Evolutionary conservation across 2,113 vertebrate genomes (phyloP).

Genomic region (Notechis scutatus): DNA sequence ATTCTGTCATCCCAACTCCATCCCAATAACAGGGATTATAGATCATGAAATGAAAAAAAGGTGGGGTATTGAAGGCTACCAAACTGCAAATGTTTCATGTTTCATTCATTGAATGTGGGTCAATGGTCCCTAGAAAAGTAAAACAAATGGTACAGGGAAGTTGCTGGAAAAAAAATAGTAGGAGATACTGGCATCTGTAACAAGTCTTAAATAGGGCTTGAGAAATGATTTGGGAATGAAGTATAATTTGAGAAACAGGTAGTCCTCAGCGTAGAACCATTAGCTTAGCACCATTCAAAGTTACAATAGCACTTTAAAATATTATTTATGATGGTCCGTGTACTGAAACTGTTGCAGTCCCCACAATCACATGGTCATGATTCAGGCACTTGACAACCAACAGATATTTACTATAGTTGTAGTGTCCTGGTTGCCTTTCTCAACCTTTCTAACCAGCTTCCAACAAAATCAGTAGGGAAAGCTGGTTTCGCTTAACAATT

Average conservation of each 20-base stretch:
- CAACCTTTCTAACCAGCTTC: neutral
- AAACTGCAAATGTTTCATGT: neutral
- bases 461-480: neutral
- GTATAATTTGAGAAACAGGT: neutral
- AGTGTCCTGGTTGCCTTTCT: neutral
- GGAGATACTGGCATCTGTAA: neutral
- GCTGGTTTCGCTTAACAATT: neutral
- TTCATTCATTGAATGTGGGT: neutral
- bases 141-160: neutral
- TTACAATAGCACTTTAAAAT: neutral
- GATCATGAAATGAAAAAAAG: neutral
- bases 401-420: neutral
- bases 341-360: neutral
- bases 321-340: neutral
- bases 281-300: neutral
- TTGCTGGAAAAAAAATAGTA: too few species aligned
- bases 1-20: neutral
- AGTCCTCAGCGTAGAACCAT: neutral
- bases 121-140: neutral
- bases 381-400: neutral
- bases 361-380: neutral
- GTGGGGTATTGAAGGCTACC: neutral
- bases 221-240: neutral
- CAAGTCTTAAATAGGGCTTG: neutral
- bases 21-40: neutral